Conservation (phyloP, 2,113 vertebrate species). For the Festucalex cinctus region DNA sequence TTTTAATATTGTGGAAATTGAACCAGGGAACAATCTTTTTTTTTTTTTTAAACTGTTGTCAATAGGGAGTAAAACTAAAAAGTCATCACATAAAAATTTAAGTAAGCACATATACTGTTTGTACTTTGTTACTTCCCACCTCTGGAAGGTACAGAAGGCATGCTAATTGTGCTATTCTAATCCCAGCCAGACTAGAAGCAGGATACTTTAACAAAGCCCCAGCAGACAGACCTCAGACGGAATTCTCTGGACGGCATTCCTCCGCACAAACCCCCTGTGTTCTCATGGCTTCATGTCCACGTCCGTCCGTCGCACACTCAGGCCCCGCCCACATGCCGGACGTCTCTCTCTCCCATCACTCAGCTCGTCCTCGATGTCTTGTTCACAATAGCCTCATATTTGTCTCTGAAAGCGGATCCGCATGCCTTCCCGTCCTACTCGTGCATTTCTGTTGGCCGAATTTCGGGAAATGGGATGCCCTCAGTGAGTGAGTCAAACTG, state of each 20-base stretch:
- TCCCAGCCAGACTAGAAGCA: slow-evolving; percentile 41
- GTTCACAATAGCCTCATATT: slow-evolving; percentile 39
- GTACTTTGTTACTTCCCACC: not conserved
- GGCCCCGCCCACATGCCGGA: slow-evolving; percentile 46
- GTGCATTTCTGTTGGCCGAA: slow-evolving; percentile 45
- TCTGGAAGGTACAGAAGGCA: slow-evolving; percentile 63
- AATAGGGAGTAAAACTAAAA: too few relatives aligned
- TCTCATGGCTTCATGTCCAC: slow-evolving; percentile 55
- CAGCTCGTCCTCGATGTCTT: slow-evolving; percentile 28
- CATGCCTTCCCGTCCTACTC: slow-evolving; percentile 61
- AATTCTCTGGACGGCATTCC: slow-evolving; percentile 74
- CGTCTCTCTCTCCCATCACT: slow-evolving; percentile 39
- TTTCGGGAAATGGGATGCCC: slow-evolving; percentile 51
- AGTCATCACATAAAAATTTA: not conserved
- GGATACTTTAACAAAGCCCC: slow-evolving; percentile 69
- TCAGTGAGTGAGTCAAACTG: slow-evolving; percentile 52
- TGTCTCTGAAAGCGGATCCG: slow-evolving; percentile 56
- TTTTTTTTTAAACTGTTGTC: too few relatives aligned
- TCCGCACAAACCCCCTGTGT: slow-evolving; percentile 75
- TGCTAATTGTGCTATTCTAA: slow-evolving; percentile 63
- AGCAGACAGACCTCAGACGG: slow-evolving; percentile 72
- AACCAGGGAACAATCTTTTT: too few relatives aligned
- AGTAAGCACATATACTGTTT: not conserved
- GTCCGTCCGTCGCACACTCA: slow-evolving; percentile 51
- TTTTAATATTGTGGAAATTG: too few relatives aligned